phyloP scores from a whole-genome alignment of 2,113 vertebrate species.

The Catagonus wagneri region DNA sequence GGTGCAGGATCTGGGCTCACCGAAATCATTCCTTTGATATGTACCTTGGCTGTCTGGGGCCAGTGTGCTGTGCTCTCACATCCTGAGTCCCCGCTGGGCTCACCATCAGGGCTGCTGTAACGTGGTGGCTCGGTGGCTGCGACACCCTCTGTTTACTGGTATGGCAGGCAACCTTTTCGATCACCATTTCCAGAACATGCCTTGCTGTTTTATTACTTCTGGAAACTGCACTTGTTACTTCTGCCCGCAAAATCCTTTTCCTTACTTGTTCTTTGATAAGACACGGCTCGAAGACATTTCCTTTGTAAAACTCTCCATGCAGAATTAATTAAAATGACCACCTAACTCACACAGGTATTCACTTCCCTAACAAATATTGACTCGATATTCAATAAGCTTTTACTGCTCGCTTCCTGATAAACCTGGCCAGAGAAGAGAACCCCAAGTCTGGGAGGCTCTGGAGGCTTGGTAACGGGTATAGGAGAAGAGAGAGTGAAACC shows the following conservation, averaged over 20 bases:
- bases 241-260: not conserved
- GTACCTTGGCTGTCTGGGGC: too few relatives aligned
- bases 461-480: not conserved
- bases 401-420: not conserved
- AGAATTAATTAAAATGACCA: conserved; percentile 29
- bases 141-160: too few relatives aligned
- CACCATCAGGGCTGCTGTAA: too few relatives aligned
- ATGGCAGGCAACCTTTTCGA: too few relatives aligned
- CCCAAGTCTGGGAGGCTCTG: not conserved
- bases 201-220: not conserved
- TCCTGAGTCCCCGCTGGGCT: too few relatives aligned
- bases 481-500: not conserved
- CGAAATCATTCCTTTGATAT: too few relatives aligned
- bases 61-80: too few relatives aligned
- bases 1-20: too few relatives aligned
- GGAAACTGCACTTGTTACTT: not conserved
- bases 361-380: not conserved
- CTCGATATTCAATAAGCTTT: not conserved
- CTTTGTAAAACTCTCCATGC: not conserved
- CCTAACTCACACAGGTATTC: not conserved
- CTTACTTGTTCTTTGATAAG: not conserved
- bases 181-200: not conserved
- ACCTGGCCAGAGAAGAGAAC: not conserved
- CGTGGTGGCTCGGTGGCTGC: too few relatives aligned
- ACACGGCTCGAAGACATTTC: not conserved